Conservation (phyloP, 2,888 invertebrate species). For the Apoda limacodes region DNA sequence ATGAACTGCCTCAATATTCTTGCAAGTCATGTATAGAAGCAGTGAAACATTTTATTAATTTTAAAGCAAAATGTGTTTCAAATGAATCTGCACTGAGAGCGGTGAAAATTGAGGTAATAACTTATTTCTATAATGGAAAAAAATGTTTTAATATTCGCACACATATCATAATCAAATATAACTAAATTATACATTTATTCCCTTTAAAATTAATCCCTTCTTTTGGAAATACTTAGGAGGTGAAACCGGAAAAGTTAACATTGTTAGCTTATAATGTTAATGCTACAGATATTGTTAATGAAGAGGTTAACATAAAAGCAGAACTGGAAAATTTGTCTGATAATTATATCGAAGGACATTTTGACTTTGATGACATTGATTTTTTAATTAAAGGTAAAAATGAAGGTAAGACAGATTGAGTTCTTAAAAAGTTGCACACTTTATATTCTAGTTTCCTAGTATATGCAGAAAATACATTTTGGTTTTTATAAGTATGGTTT, state of each 20-base stretch:
- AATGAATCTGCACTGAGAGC: constrained; percentile 4
- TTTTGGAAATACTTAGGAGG: too few species aligned
- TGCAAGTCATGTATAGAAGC: constrained; percentile 3
- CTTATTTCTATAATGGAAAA: background rate
- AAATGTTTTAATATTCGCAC: background rate
- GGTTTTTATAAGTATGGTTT: too few species aligned
- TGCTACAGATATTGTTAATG: constrained; percentile 1
- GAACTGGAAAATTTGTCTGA: background rate
- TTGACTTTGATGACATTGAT: background rate
- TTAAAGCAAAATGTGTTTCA: constrained; percentile 7
- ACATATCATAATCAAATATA: background rate
- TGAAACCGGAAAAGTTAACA: background rate
- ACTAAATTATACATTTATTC: too few species aligned
- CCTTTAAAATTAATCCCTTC: too few species aligned
- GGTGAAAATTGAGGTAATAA: background rate
- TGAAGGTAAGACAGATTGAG: background rate
- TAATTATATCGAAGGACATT: background rate
- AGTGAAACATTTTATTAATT: constrained; percentile 3
- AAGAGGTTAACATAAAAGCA: constrained; percentile 1
- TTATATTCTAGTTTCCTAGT: too few species aligned
- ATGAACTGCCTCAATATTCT: constrained; percentile 5
- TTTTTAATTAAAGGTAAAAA: constrained; percentile 1
- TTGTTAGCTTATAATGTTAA: background rate
- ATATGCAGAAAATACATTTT: too few species aligned
- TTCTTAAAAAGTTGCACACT: background rate